Evolutionary conservation across 2,888 invertebrate species (phyloP).

Genomic region (Calliphora vomitoria): DNA sequence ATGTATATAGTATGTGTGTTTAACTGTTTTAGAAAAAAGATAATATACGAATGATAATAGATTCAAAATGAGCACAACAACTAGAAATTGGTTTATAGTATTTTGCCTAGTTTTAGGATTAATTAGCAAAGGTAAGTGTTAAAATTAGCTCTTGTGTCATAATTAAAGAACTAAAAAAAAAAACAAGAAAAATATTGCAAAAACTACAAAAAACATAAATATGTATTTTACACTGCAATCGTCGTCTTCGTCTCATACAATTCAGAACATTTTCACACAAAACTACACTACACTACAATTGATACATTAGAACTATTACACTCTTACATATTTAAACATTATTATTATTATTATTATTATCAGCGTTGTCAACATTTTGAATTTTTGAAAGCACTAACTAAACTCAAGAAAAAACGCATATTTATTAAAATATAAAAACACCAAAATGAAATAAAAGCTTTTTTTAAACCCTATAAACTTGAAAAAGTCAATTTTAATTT

Average conservation of each 20-base stretch:
- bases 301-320: too few relatives aligned
- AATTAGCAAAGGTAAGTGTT: conserved; percentile 73
- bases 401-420: too few relatives aligned
- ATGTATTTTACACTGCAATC: conserved; percentile 41
- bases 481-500: too few relatives aligned
- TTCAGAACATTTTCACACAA: conserved; percentile 16
- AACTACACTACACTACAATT: too few relatives aligned
- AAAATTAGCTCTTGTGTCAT: conserved; percentile 69
- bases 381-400: too few relatives aligned
- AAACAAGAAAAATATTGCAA: conserved; percentile 38
- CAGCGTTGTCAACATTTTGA: too few relatives aligned
- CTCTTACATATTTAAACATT: too few relatives aligned
- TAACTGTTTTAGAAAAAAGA: conserved; percentile 60
- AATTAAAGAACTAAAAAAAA: conserved; percentile 49
- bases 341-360: too few relatives aligned
- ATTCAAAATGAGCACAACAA: conserved; percentile 57
- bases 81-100: conserved; percentile 57
- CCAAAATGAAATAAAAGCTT: too few relatives aligned
- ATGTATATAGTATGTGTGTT: background rate
- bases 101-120: conserved; percentile 69
- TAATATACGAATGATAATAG: conserved; percentile 24
- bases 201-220: conserved; percentile 23
- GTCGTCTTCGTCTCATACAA: conserved; percentile 21
- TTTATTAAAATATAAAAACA: too few relatives aligned
- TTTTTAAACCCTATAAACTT: too few relatives aligned